A percentile compares a stretch with the other conserved stretches of the same genome.
phyloP scores from a whole-genome alignment of 2,888 invertebrate genomes.

The Pachycephus smyrnensis region DNA sequence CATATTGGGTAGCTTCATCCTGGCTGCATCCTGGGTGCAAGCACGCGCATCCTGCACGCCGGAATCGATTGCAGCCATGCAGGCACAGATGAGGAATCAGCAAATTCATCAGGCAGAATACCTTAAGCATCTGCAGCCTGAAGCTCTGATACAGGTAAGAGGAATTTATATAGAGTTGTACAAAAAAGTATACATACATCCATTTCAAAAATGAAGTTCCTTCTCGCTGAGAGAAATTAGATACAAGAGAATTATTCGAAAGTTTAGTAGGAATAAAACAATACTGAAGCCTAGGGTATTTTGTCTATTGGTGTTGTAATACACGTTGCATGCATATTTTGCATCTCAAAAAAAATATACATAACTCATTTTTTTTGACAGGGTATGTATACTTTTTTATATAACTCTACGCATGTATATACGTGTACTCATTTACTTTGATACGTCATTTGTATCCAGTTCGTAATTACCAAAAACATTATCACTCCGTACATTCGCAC shows the following conservation, averaged over 20 bases:
- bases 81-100: slow-evolving; percentile 64
- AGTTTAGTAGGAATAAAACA: too few relatives aligned
- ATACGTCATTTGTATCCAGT: background rate
- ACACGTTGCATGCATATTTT: too few relatives aligned
- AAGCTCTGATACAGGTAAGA: slow-evolving; percentile 79
- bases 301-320: too few relatives aligned
- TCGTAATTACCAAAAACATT: background rate
- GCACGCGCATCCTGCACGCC: slow-evolving; percentile 80
- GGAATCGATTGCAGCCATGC: slow-evolving; percentile 61
- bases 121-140: slow-evolving; percentile 70
- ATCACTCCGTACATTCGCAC: background rate
- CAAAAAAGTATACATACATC: background rate
- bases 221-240: background rate
- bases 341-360: background rate
- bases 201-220: background rate
- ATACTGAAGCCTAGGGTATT: too few relatives aligned
- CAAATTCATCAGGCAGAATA: slow-evolving; percentile 77
- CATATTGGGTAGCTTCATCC: slow-evolving; percentile 84
- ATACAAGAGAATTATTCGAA: background rate
- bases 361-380: background rate
- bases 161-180: slow-evolving; percentile 34
- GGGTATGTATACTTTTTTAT: background rate
- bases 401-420: background rate
- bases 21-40: slow-evolving; percentile 86
- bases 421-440: background rate